These are phyloP conservation scores for Heliconius hortense DNA, from an alignment of 2,888 invertebrate species.

Conservation along the genomic window DNA sequence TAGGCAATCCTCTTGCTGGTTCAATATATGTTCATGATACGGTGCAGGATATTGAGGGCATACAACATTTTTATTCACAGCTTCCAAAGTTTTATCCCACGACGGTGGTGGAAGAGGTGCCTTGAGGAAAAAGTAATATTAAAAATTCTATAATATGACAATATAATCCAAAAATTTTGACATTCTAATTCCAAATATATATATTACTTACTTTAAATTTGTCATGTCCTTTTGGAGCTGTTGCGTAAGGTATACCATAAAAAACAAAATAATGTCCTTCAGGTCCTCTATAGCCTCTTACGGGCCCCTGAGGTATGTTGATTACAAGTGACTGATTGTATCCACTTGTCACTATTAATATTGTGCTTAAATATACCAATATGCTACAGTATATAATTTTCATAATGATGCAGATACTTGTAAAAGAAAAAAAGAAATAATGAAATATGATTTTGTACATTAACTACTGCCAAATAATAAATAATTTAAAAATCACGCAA, in stretches of 20 bases:
- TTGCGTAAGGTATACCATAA: conserved; percentile 62
- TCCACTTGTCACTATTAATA: not conserved
- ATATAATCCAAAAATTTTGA: too few relatives aligned
- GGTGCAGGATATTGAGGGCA: conserved; percentile 45
- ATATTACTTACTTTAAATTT: conserved; percentile 48
- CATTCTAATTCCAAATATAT: not conserved
- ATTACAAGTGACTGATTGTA: not conserved
- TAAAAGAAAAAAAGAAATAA: not conserved
- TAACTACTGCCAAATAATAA: not conserved
- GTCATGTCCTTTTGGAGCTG: conserved; percentile 54
- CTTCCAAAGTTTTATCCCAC: conserved; percentile 52
- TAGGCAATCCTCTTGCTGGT: conserved; percentile 48
- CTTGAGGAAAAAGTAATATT: conserved; percentile 37
- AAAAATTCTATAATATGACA: too few relatives aligned
- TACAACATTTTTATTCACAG: conserved; percentile 46
- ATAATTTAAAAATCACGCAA: not conserved
- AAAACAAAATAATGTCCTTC: conserved; percentile 50
- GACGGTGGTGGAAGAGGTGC: conserved; percentile 54
- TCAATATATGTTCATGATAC: not conserved
- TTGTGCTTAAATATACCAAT: not conserved
- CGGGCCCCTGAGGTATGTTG: conserved; percentile 49
- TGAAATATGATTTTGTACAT: not conserved
- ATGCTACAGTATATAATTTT: not conserved
- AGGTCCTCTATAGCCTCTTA: conserved; percentile 52
- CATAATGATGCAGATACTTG: not conserved